A percentile compares a stretch with the other conserved stretches of the same genome.
Conservation (phyloP, 1,140 invertebrate genomes). For the Coenobita brevimanus region DNA sequence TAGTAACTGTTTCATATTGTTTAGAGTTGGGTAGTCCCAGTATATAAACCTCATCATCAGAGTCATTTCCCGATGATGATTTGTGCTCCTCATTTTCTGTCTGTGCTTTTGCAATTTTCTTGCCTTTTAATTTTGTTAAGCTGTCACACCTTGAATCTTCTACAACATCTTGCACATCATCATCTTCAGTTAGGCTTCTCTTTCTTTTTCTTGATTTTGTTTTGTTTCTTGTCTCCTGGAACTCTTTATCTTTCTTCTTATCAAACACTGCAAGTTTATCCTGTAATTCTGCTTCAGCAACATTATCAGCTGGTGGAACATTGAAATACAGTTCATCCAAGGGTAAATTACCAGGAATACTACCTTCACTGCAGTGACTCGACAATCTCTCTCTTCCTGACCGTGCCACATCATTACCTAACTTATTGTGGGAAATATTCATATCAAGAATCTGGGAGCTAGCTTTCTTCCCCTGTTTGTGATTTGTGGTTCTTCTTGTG, state of each 20-base stretch:
- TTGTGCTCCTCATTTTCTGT: background rate
- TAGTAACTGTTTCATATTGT: background rate
- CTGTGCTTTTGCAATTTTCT: background rate
- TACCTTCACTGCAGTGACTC: constrained; percentile 33
- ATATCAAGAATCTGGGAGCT: too few relatives aligned
- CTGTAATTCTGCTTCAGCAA: background rate
- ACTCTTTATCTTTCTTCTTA: background rate
- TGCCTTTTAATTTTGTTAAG: background rate
- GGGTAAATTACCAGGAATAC: constrained; percentile 23
- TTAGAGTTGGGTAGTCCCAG: background rate
- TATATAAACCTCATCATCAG: constrained; percentile 15
- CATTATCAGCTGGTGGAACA: background rate
- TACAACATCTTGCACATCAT: background rate
- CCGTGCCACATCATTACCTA: too few relatives aligned
- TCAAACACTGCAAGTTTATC: background rate
- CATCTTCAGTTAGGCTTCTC: background rate
- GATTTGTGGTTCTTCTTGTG: too few relatives aligned
- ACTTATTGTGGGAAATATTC: too few relatives aligned
- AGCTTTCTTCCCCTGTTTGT: too few relatives aligned
- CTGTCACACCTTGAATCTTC: constrained; percentile 29
- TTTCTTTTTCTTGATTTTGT: constrained; percentile 25
- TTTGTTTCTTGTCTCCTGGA: background rate
- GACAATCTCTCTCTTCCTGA: constrained; percentile 8
- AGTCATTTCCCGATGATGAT: background rate
- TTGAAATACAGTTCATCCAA: constrained; percentile 28